Evolutionary conservation across 2,113 vertebrate genomes (phyloP).

Genomic region (Actinemys pallida): DNA sequence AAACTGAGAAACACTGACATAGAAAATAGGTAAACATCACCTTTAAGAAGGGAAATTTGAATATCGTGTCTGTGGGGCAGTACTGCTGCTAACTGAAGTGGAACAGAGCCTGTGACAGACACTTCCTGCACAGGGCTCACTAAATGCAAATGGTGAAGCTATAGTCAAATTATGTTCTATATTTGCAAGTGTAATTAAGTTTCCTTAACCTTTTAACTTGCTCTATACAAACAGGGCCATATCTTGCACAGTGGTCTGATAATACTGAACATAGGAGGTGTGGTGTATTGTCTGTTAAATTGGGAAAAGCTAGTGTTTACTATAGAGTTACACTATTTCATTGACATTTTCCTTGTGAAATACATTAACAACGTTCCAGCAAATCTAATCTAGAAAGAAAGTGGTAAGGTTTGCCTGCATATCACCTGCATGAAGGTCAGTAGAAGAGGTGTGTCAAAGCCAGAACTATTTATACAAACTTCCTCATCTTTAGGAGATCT

Average conservation of each 20-base stretch:
- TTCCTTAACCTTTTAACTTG: not conserved
- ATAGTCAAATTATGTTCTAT: not conserved
- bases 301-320: not conserved
- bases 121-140: not conserved
- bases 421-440: not conserved
- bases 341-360: not conserved
- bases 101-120: not conserved
- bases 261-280: not conserved
- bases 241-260: not conserved
- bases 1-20: not conserved
- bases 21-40: not conserved
- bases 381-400: not conserved
- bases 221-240: fast-evolving
- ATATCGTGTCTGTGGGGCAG: fast-evolving
- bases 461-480: not conserved
- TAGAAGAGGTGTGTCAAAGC: not conserved
- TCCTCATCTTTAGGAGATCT: not conserved
- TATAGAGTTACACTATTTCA: not conserved
- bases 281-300: not conserved
- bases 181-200: not conserved
- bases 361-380: not conserved
- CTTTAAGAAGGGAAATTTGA: not conserved
- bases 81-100: not conserved
- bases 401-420: not conserved
- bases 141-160: fast-evolving